phyloP scores from a whole-genome alignment of 2,888 invertebrate species.

The Halictus quadricinctus region DNA sequence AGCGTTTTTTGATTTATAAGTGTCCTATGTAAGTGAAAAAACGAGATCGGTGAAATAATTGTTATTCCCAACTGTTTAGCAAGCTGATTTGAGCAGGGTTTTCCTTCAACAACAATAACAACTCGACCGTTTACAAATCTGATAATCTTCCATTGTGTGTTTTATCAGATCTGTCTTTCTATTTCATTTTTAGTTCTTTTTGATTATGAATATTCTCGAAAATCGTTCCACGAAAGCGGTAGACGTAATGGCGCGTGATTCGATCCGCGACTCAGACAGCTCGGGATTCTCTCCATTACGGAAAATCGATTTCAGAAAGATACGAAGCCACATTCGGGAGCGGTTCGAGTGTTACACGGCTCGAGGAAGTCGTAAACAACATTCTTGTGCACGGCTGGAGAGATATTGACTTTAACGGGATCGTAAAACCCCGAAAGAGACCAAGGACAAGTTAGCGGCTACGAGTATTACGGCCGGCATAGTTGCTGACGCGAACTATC shows the following conservation, averaged over 20 bases:
- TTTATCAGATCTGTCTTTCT: too few species aligned
- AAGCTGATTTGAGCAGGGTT: too few species aligned
- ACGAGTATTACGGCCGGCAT: constrained; percentile 15
- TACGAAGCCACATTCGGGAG: neutral
- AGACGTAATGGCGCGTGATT: constrained; percentile 19
- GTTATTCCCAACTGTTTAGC: too few species aligned
- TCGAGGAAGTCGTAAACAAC: constrained; percentile 1
- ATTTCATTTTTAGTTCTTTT: neutral
- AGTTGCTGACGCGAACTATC: constrained; percentile 49
- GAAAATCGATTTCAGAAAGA: neutral
- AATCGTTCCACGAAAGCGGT: neutral
- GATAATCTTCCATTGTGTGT: too few species aligned
- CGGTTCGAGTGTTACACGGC: neutral
- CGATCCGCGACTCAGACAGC: neutral
- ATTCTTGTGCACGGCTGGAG: neutral
- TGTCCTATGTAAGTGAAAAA: too few species aligned
- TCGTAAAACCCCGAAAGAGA: constrained; percentile 11
- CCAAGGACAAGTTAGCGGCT: constrained; percentile 2
- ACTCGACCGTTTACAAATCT: too few species aligned
- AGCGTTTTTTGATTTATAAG: too few species aligned
- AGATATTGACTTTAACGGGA: neutral
- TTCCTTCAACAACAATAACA: too few species aligned
- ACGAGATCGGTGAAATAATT: too few species aligned
- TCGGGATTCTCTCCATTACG: neutral
- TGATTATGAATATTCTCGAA: neutral